Conservation (phyloP, 2,797 vertebrate species). For the Rhinella marina region DNA sequence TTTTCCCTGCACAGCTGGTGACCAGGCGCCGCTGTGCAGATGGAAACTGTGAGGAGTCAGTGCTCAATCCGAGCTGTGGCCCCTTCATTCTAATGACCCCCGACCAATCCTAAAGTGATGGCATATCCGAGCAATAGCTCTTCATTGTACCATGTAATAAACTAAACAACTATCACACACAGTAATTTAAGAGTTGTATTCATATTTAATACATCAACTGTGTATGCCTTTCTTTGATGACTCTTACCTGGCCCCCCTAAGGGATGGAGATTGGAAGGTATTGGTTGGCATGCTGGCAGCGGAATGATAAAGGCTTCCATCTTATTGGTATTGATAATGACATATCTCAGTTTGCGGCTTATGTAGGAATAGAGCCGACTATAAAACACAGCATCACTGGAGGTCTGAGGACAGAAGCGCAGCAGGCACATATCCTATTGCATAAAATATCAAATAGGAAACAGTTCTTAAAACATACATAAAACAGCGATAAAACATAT, state of each 20-base stretch:
- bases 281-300: constrained; percentile 69
- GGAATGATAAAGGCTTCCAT: constrained; percentile 67
- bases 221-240: background rate
- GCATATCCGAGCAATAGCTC: too few relatives aligned
- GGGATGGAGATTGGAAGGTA: constrained; percentile 67
- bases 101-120: too few relatives aligned
- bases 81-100: too few relatives aligned
- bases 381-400: constrained; percentile 63
- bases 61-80: too few relatives aligned
- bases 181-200: background rate
- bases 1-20: too few relatives aligned
- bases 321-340: constrained; percentile 50
- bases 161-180: background rate
- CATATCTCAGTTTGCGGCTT: constrained; percentile 68
- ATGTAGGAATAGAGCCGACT: constrained; percentile 70
- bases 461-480: background rate
- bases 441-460: background rate
- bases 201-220: background rate
- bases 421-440: constrained; percentile 67
- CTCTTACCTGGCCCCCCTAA: constrained; percentile 72
- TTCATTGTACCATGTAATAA: too few relatives aligned
- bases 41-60: too few relatives aligned
- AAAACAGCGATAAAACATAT: background rate
- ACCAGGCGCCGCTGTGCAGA: too few relatives aligned
- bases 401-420: constrained; percentile 63